These are phyloP conservation scores for Phengaris arion DNA, from an alignment of 2,888 invertebrate genomes.

Conservation along the genomic window DNA sequence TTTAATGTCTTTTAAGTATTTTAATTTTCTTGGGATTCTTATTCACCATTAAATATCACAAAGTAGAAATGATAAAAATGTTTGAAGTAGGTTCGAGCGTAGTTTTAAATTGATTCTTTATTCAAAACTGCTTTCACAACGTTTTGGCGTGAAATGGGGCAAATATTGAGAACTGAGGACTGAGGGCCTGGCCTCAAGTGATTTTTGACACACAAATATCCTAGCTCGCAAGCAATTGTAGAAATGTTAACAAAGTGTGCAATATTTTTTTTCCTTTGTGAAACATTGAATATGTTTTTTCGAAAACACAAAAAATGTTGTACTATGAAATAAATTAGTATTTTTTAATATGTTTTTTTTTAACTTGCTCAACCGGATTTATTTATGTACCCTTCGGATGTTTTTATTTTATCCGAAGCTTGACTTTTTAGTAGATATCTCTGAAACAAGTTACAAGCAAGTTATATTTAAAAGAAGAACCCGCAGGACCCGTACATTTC, in stretches of 20 bases:
- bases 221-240: not conserved
- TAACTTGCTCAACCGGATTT: too few species aligned
- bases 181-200: not conserved
- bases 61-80: not conserved
- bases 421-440: too few species aligned
- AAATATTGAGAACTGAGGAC: not conserved
- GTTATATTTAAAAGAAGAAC: too few species aligned
- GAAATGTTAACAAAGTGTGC: not conserved
- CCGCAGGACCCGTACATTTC: too few species aligned
- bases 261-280: not conserved
- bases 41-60: not conserved
- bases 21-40: not conserved
- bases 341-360: too few species aligned
- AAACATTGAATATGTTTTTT: too few species aligned
- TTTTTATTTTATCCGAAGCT: too few species aligned
- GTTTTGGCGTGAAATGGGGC: not conserved
- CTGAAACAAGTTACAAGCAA: too few species aligned
- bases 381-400: too few species aligned
- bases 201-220: conserved; percentile 4
- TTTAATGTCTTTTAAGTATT: not conserved
- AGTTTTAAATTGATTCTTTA: not conserved
- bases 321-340: too few species aligned
- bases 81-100: not conserved
- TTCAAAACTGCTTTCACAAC: not conserved
- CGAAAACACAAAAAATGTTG: too few species aligned